Conservation (phyloP, 2,888 invertebrate genomes). For the Cephus sareptanus region DNA sequence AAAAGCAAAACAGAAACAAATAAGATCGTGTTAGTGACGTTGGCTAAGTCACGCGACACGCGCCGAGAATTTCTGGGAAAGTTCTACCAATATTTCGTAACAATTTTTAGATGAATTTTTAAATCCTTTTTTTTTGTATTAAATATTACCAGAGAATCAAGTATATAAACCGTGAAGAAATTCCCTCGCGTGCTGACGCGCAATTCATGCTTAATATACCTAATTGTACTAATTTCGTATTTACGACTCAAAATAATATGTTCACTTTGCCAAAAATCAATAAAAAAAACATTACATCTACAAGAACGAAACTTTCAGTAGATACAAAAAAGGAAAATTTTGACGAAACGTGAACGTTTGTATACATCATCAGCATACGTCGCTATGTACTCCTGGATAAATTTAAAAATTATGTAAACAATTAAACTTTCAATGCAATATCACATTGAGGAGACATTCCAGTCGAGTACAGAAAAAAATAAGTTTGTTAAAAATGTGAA, state of each 20-base stretch:
- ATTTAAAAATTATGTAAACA: not conserved
- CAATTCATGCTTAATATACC: not conserved
- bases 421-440: not conserved
- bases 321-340: not conserved
- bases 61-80: not conserved
- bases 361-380: not conserved
- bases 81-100: not conserved
- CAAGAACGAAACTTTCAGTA: not conserved
- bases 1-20: constrained; percentile 69
- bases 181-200: not conserved
- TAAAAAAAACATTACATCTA: not conserved
- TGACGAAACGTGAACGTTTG: not conserved
- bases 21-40: constrained; percentile 66
- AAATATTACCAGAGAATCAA: not conserved
- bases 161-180: not conserved
- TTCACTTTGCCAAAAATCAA: not conserved
- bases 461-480: not conserved
- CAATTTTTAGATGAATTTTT: not conserved
- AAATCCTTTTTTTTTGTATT: not conserved
- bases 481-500: not conserved
- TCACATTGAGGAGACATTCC: not conserved
- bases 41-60: constrained; percentile 12
- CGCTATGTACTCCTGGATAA: not conserved
- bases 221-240: constrained; percentile 5
- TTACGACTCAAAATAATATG: not conserved